Conservation (phyloP, 2,888 invertebrate genomes). For the Seira musarum region DNA sequence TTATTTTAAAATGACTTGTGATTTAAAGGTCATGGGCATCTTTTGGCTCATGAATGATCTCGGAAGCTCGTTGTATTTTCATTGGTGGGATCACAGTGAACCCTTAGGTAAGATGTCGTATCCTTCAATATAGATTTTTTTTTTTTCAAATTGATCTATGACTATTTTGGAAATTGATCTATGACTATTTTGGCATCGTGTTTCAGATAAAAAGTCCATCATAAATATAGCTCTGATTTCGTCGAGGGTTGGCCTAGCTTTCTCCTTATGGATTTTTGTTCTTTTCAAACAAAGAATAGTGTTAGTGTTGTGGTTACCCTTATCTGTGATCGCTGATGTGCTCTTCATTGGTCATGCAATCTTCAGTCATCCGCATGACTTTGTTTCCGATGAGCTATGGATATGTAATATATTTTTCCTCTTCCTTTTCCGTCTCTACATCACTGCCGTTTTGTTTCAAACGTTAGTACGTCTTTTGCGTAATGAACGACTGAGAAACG, state of each 20-base stretch:
- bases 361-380: constrained; percentile 33
- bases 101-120: constrained; percentile 32
- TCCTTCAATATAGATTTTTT: no score
- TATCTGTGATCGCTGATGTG: constrained; percentile 55
- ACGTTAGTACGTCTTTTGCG: constrained; percentile 42
- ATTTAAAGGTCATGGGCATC: constrained; percentile 36
- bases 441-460: constrained; percentile 53
- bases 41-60: constrained; percentile 58
- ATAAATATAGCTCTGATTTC: constrained; percentile 41
- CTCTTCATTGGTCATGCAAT: constrained; percentile 45
- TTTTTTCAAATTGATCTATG: constrained; percentile 2
- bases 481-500: constrained; percentile 39
- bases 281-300: constrained; percentile 46
- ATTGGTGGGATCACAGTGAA: constrained; percentile 33
- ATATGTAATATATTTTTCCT: constrained; percentile 49
- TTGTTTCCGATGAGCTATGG: constrained; percentile 61
- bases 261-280: constrained; percentile 58
- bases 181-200: neutral
- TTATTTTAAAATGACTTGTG: neutral
- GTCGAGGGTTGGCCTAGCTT: constrained; percentile 23
- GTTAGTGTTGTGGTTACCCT: constrained; percentile 56
- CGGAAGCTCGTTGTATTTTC: constrained; percentile 50
- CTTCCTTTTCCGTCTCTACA: constrained; percentile 53
- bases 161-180: constrained; percentile 1
- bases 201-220: constrained; percentile 42